Evolutionary conservation across 2,888 invertebrate species (phyloP), one percentile per base, ranked within the genome.

Genomic region (Himalopsyche tibetana): DNA sequence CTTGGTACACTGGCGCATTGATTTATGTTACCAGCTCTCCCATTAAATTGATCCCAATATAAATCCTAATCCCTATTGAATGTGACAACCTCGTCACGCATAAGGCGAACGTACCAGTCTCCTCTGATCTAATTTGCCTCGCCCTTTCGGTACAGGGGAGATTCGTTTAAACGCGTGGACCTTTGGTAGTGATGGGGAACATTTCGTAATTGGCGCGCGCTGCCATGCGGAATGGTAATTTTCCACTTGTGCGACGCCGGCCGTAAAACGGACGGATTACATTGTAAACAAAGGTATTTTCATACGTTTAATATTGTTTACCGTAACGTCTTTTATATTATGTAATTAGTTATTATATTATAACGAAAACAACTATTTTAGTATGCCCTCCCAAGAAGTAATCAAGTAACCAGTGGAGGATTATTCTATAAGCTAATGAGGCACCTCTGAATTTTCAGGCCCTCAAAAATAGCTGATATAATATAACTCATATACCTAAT

Each of bases 1-100:
- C 38, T 36, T 36, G 74, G 74, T 36, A 15, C 74, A 74, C 38
- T 19, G 15, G 15, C 15, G 74, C 38, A 40, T 84, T 81, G 84
- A 84, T 84, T 84, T 84, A 84, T 19, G 81, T 40, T 81, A 28
- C 38, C 84, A 84, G 63, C n/a, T 81, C 80, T 69, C n/a, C 81
- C 86, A 80, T 87, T 87, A 87, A 87, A 87, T 87, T 86, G 87
- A 87, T 86, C 87, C 86, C 80, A 69, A 55, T 80, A 84, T 82
- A 82, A 84, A 86, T 82, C 80, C 80, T 86, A 84, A 87, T 86
- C 87, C 86, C 82, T 56, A 86, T 83, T 85, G 85, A 85, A 82
- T 82, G 85, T 86, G 88, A 86, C 86, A 85, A 83, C 83, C 81
- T 82, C 83, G 85, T 84, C 86, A 86, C 88, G 86, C 86, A 84